Percentiles rank a stretch among this genome's conserved stretches.
These are phyloP conservation scores for Muntiacus reevesi DNA, from an alignment of 2,113 vertebrate species.

Conservation along the genomic window DNA sequence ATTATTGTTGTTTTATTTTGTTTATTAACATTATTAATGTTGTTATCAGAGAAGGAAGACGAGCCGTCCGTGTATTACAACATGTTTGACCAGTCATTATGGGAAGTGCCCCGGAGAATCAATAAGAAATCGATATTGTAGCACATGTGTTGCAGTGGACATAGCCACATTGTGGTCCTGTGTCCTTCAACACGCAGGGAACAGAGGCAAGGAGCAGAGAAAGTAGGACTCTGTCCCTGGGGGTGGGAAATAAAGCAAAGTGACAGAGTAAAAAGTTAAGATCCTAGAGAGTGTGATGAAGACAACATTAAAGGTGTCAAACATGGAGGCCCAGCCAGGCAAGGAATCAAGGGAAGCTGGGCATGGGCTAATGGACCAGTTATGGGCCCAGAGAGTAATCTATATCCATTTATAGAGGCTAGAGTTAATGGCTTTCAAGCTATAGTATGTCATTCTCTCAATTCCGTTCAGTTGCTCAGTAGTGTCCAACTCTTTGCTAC, in stretches of 20 bases:
- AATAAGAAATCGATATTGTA: not conserved
- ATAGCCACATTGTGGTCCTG: not conserved
- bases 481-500: not conserved
- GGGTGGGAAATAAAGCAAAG: not conserved
- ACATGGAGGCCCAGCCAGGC: not conserved
- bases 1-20: not conserved
- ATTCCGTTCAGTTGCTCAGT: not conserved
- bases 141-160: not conserved
- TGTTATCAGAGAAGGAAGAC: not conserved
- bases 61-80: not conserved
- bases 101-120: not conserved
- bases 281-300: not conserved
- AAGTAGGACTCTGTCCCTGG: not conserved
- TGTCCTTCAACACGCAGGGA: not conserved
- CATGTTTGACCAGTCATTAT: not conserved
- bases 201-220: not conserved
- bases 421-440: conserved; percentile 7
- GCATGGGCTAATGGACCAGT: not conserved
- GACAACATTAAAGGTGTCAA: not conserved
- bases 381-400: not conserved
- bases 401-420: not conserved
- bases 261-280: not conserved
- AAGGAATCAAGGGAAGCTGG: not conserved
- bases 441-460: not conserved
- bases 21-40: not conserved